These are phyloP conservation scores for Papilio polytes DNA, from an alignment of 1,140 invertebrate genomes.

Conservation along the genomic window DNA sequence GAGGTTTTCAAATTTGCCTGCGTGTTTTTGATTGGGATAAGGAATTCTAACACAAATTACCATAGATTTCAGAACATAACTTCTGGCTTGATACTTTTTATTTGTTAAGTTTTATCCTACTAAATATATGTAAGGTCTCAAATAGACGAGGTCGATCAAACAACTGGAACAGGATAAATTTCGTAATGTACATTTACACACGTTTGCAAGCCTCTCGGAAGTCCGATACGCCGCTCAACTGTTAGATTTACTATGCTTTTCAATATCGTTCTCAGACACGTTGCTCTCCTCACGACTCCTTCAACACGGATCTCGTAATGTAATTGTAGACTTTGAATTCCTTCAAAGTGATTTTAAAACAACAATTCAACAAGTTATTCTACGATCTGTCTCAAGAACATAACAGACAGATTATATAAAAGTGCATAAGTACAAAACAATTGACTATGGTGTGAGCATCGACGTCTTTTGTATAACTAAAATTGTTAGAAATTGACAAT, in stretches of 20 bases:
- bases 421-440: no score
- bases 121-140: neutral
- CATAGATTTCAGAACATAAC: no score
- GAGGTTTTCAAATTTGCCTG: no score
- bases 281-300: constrained; percentile 22
- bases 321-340: neutral
- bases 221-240: constrained; percentile 37
- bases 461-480: neutral
- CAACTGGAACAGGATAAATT: constrained; percentile 13
- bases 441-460: no score
- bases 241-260: constrained; percentile 38
- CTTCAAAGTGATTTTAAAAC: neutral
- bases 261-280: constrained; percentile 20
- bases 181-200: constrained; percentile 17
- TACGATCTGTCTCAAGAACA: neutral
- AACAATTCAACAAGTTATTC: neutral
- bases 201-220: constrained; percentile 23
- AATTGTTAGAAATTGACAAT: neutral
- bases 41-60: no score
- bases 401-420: no score
- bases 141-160: neutral
- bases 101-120: neutral
- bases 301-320: neutral
- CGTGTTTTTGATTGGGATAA: no score
- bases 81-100: no score